Evolutionary conservation across 37 sponge, comb jelly and placozoan species (phyloP).

Genomic region (Agelas oroides): DNA sequence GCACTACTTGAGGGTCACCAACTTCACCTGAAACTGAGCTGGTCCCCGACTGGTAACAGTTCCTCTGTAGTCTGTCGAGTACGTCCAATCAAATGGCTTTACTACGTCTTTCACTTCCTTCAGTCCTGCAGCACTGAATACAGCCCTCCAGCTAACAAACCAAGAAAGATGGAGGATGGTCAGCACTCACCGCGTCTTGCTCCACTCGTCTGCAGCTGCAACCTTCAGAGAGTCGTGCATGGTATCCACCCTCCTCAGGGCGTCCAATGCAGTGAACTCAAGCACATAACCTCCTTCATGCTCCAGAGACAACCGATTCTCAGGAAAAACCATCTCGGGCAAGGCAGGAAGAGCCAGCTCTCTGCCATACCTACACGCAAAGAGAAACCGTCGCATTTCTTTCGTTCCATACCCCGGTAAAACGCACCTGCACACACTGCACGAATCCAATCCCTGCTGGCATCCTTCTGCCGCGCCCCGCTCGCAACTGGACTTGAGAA

Average conservation of each 20-base stretch:
- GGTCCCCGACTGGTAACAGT: neutral
- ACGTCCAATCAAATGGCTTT: slow-evolving; percentile 98
- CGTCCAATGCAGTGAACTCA: slow-evolving; percentile 85
- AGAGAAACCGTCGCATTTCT: too few species aligned
- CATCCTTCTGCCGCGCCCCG: slow-evolving; percentile 14
- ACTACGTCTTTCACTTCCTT: slow-evolving; percentile 61
- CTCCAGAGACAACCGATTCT: slow-evolving; percentile 60
- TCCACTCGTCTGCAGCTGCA: slow-evolving; percentile 90
- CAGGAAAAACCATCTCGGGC: slow-evolving; percentile 96
- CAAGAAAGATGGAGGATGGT: neutral
- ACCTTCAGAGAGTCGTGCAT: slow-evolving; percentile 75
- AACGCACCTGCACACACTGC: slow-evolving; percentile 72
- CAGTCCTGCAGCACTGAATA: slow-evolving; percentile 38
- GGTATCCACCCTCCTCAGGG: slow-evolving; percentile 78
- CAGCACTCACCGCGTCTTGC: slow-evolving; percentile 46
- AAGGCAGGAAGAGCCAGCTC: slow-evolving; percentile 69
- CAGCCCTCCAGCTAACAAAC: neutral
- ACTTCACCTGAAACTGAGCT: neutral
- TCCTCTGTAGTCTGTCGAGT: slow-evolving; percentile 85
- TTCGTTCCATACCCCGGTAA: too few species aligned
- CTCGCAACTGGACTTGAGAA: slow-evolving; percentile 76
- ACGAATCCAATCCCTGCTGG: neutral
- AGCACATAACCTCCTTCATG: slow-evolving; percentile 66
- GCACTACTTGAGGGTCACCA: too few species aligned
- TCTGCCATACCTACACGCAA: slow-evolving; percentile 1